Conservation (phyloP, 2,888 invertebrate genomes). For the Epicampocera succincta region DNA sequence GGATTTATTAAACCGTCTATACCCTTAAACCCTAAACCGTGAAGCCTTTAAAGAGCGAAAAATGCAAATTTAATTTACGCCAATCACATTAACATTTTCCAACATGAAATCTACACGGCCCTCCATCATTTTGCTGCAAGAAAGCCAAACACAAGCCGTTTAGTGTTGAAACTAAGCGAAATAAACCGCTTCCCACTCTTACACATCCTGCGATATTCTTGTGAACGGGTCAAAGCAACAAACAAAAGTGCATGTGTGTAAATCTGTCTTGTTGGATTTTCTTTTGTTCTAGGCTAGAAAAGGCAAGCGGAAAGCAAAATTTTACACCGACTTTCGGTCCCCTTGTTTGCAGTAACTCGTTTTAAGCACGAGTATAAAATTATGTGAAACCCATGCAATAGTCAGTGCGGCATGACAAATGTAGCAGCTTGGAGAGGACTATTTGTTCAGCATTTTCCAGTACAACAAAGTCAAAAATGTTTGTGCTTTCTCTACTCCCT, state of each 20-base stretch:
- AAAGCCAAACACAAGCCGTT: background rate
- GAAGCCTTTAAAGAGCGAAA: conserved; percentile 17
- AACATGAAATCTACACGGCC: background rate
- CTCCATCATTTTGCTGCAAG: conserved; percentile 4
- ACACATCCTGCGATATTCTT: too few relatives aligned
- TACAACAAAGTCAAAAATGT: background rate
- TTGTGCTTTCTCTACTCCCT: conserved; percentile 10
- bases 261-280: background rate
- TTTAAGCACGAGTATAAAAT: conserved; percentile 3
- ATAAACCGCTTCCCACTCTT: background rate
- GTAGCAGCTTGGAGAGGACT: background rate
- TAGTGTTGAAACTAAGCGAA: background rate
- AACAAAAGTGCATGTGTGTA: background rate
- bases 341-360: background rate
- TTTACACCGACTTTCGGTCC: conserved; percentile 27
- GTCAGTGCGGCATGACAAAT: conserved; percentile 9
- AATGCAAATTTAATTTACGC: conserved; percentile 59
- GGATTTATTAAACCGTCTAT: conserved; percentile 42
- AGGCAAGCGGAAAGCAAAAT: conserved; percentile 11
- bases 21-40: conserved; percentile 45
- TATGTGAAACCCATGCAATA: background rate
- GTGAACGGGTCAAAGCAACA: conserved; percentile 11
- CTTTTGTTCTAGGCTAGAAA: background rate
- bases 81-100: conserved; percentile 40
- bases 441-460: conserved; percentile 1